Evolutionary conservation across 2,113 vertebrate genomes (phyloP).

Genomic region (Acinonyx jubatus): DNA sequence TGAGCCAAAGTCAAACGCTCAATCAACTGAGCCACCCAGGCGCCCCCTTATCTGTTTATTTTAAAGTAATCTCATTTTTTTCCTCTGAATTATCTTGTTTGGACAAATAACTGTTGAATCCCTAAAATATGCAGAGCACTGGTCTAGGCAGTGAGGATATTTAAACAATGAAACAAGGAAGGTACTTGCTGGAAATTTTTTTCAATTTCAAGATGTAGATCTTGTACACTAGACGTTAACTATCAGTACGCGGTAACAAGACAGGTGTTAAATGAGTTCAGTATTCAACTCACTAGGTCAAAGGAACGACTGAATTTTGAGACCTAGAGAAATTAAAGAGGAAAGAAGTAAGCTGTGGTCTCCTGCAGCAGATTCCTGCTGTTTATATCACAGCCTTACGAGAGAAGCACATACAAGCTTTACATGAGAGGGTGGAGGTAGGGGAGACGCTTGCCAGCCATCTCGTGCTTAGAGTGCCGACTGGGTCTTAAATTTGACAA

Average conservation of each 20-base stretch:
- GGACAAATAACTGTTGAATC: background rate
- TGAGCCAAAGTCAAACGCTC: too few relatives aligned
- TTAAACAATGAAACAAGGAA: background rate
- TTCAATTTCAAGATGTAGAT: background rate
- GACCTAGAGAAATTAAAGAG: background rate
- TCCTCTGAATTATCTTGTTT: background rate
- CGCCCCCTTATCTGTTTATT: background rate
- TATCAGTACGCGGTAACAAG: background rate
- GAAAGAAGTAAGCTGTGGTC: background rate
- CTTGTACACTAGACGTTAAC: background rate
- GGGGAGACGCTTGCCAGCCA: background rate
- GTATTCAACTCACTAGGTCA: background rate
- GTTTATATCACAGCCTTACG: background rate
- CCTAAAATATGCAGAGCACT: background rate
- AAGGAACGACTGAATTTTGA: too few relatives aligned
- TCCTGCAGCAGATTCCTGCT: background rate
- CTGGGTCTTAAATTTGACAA: background rate
- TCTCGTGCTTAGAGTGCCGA: background rate
- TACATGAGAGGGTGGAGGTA: background rate
- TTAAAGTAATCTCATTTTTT: background rate
- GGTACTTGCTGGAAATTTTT: background rate
- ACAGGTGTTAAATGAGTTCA: background rate
- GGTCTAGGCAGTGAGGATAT: background rate
- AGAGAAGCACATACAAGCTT: background rate
- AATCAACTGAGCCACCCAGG: too few relatives aligned